Evolutionary conservation across 2,797 vertebrate genomes (phyloP), one percentile per base, ranked within the genome.

Genomic region (Scomberomorus guttatus): DNA sequence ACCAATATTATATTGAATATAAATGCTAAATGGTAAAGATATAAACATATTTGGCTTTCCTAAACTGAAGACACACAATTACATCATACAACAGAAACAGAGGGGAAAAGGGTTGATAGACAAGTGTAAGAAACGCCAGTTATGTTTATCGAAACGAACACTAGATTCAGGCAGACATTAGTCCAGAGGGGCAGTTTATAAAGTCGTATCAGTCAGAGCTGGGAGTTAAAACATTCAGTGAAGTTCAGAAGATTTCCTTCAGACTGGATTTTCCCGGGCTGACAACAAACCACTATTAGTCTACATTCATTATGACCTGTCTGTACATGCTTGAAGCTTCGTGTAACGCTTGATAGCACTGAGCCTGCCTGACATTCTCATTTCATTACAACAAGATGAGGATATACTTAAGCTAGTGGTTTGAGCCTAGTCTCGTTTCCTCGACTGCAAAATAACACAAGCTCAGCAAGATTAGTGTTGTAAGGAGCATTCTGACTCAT

Each of bases 311-410:
- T 48, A 11, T 7, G 54, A 70, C 88, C 42, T 18, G 77, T 84
- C 82, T 1, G 34, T 37, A 80, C 91, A 84, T 1, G 89, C 64
- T 60, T 2, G 62, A 54, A 71, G 58, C 17, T 63, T 69, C 10
- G 6, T 37, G 37, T 10, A 67, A 55, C 58, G 29, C 75, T 48
- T 9, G 4, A 3, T 7, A 4, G 20, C 52, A 61, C 61, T 69
- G 55, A 65, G 52, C 25, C 73, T 37, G 51, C 60, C 50, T 32
- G 56, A 70, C 29, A 55, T 44, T 58, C 44, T 52, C 52, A 3
- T 39, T 56, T 50, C 52, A 54, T 42, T 56, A 60, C 63, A 52
- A 68, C 63, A 51, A 70, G 34, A 72, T 12, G 2, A 67, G 10
- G 29, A 44, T 34, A n/a, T 32, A 70, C 22, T 65, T 4, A 13